Evolutionary conservation across 2,888 invertebrate species (phyloP).

Genomic region (Oxystoma pomonae): DNA sequence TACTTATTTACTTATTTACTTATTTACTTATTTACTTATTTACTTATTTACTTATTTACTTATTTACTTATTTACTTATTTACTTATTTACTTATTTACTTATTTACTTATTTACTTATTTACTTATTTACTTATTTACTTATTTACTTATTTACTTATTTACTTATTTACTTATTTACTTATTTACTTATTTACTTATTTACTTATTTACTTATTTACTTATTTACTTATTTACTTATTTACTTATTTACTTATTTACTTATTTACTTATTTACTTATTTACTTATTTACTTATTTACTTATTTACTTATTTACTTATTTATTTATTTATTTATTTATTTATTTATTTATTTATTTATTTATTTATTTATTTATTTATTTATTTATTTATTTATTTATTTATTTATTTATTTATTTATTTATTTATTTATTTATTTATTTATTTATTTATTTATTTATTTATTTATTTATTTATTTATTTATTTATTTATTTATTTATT

Average conservation of each 20-base stretch:
- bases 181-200: neutral
- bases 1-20: neutral
- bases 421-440: conserved; percentile 6
- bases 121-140: neutral
- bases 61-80: neutral
- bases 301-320: neutral
- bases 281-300: neutral
- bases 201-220: neutral
- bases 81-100: neutral
- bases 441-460: conserved; percentile 6
- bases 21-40: neutral
- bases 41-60: neutral
- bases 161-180: neutral
- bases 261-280: neutral
- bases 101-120: neutral
- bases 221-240: neutral
- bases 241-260: neutral
- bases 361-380: neutral
- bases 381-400: conserved; percentile 6
- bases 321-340: neutral
- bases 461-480: conserved; percentile 6
- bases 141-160: neutral
- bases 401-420: conserved; percentile 6
- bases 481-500: conserved; percentile 6
- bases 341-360: neutral